These are phyloP conservation scores for Vollenhovia emeryi DNA, from an alignment of 1,140 invertebrate genomes.

Conservation along the genomic window DNA sequence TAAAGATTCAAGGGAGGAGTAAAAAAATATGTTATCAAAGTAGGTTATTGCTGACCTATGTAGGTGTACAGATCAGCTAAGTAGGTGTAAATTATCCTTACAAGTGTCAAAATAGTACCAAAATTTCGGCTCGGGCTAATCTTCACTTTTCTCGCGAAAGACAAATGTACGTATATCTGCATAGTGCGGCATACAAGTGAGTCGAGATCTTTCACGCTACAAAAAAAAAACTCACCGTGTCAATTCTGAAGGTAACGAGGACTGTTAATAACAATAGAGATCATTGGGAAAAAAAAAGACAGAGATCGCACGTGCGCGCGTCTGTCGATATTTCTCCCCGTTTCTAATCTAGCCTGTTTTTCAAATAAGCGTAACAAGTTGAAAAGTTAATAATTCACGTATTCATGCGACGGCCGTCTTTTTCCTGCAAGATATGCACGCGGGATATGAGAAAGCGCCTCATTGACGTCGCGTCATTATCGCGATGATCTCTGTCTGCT, in stretches of 20 bases:
- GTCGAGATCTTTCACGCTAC: neutral
- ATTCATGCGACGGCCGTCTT: neutral
- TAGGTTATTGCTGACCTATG: too few relatives aligned
- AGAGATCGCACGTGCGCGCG: neutral
- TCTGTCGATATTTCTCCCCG: neutral
- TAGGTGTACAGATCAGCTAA: too few relatives aligned
- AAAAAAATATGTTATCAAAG: too few relatives aligned
- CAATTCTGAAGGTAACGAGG: neutral
- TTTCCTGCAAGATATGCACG: neutral
- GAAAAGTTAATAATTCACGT: neutral
- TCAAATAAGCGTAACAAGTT: neutral
- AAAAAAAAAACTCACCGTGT: neutral
- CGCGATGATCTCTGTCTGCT: slow-evolving; percentile 27
- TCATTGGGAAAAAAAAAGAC: neutral
- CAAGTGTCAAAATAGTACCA: too few relatives aligned
- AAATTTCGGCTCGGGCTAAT: too few relatives aligned
- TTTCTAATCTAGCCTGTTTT: neutral
- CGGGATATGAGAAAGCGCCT: neutral
- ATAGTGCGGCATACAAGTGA: neutral
- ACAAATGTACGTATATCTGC: neutral
- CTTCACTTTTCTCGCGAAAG: neutral
- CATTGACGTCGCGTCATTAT: slow-evolving; percentile 21
- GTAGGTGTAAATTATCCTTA: too few relatives aligned
- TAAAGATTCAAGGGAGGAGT: too few relatives aligned
- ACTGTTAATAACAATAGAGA: neutral